Evolutionary conservation across 2,797 vertebrate genomes (phyloP).

Genomic region (Peromyscus aztecus): DNA sequence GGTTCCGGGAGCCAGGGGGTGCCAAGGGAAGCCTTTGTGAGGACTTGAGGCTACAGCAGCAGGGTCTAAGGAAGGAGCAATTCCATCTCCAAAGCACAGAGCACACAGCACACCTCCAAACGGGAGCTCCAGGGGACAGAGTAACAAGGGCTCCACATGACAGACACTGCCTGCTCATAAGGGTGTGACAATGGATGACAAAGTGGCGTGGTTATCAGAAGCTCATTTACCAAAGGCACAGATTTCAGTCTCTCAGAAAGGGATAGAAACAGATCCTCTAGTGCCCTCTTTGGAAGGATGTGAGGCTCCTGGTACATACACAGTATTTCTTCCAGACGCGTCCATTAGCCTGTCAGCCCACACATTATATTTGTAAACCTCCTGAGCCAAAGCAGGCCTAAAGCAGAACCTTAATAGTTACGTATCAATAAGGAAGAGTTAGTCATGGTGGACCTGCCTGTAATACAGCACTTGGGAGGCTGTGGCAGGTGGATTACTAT

Average conservation of each 20-base stretch:
- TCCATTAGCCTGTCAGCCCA: not conserved
- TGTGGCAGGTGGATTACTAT: not conserved
- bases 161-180: not conserved
- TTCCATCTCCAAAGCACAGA: no score
- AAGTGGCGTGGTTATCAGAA: not conserved
- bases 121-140: not conserved
- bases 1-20: not conserved
- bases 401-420: not conserved
- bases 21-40: not conserved
- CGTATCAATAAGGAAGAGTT: not conserved
- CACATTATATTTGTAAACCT: not conserved
- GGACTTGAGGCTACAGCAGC: not conserved
- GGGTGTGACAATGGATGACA: not conserved
- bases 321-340: not conserved
- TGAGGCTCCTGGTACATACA: not conserved
- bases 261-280: not conserved
- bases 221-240: not conserved
- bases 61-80: not conserved
- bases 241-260: constrained; percentile 6
- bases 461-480: not conserved
- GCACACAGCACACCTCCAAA: not conserved
- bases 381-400: not conserved
- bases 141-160: not conserved
- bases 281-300: not conserved
- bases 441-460: not conserved